phyloP scores from a whole-genome alignment of 1,140 invertebrate genomes.

The Protaetia brevitarsis region DNA sequence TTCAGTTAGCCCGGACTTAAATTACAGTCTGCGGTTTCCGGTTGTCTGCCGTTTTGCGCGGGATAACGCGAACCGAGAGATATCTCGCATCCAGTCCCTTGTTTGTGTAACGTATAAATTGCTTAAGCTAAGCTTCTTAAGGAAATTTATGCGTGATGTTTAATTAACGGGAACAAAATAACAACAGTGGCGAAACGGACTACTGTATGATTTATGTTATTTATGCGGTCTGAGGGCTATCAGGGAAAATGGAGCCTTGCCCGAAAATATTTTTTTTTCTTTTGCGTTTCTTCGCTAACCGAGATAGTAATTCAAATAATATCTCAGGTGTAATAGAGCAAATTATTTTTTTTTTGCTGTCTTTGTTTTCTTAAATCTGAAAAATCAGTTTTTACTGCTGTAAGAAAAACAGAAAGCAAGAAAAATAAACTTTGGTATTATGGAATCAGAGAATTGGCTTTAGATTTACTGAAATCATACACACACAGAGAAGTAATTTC shows the following conservation, averaged over 20 bases:
- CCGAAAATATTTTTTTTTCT: neutral
- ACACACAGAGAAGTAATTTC: too few species aligned
- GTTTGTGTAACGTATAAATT: constrained; percentile 15
- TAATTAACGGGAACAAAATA: constrained; percentile 17
- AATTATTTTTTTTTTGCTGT: neutral
- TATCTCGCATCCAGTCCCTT: constrained; percentile 9
- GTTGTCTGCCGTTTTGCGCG: neutral
- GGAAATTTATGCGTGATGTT: constrained; percentile 17
- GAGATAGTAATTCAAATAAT: neutral
- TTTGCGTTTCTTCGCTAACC: neutral
- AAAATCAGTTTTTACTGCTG: too few species aligned
- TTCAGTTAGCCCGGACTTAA: constrained; percentile 4
- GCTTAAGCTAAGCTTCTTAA: constrained; percentile 18
- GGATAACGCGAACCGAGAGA: neutral
- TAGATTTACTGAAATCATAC: too few species aligned
- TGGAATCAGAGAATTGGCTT: too few species aligned
- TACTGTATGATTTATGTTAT: too few species aligned
- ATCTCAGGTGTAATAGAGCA: neutral
- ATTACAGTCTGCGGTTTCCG: neutral
- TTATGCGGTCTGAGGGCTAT: too few species aligned
- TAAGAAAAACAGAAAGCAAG: too few species aligned
- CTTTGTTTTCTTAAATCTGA: too few species aligned
- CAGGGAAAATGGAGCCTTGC: too few species aligned
- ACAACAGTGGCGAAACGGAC: too few species aligned
- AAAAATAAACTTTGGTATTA: too few species aligned